These are phyloP conservation scores for Carassius auratus DNA, from an alignment of 2,113 vertebrate genomes.

Conservation along the genomic window DNA sequence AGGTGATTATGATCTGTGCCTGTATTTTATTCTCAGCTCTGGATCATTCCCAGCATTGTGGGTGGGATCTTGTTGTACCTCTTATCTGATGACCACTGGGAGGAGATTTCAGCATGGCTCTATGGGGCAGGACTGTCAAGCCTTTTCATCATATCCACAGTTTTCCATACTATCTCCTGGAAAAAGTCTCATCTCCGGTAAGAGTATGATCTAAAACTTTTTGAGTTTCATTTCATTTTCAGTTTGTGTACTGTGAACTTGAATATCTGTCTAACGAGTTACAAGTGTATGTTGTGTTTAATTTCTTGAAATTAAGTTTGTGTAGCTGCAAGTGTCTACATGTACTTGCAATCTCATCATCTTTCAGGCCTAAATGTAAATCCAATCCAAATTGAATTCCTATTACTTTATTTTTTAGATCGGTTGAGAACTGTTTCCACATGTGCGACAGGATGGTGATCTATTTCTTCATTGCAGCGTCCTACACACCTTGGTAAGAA, in stretches of 20 bases:
- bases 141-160: constrained; percentile 92
- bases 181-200: constrained; percentile 94
- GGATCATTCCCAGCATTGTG: constrained; percentile 93
- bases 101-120: constrained; percentile 92
- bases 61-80: constrained; percentile 89
- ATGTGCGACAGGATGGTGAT: constrained; percentile 95
- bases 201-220: background rate
- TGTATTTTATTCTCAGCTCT: constrained; percentile 77
- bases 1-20: background rate
- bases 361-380: background rate
- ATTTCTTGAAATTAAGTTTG: background rate
- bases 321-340: background rate
- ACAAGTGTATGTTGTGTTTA: background rate
- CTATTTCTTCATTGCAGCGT: constrained; percentile 93
- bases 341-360: no score
- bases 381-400: background rate
- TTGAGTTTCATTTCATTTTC: background rate
- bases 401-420: constrained; percentile 33
- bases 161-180: constrained; percentile 94
- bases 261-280: background rate
- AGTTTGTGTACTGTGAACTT: background rate
- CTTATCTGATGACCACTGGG: constrained; percentile 88
- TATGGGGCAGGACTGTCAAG: constrained; percentile 91
- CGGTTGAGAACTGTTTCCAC: constrained; percentile 88
- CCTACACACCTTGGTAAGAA: constrained; percentile 92